These are phyloP conservation scores for Apamea epomidion DNA, from an alignment of 2,888 invertebrate genomes.

Conservation along the genomic window DNA sequence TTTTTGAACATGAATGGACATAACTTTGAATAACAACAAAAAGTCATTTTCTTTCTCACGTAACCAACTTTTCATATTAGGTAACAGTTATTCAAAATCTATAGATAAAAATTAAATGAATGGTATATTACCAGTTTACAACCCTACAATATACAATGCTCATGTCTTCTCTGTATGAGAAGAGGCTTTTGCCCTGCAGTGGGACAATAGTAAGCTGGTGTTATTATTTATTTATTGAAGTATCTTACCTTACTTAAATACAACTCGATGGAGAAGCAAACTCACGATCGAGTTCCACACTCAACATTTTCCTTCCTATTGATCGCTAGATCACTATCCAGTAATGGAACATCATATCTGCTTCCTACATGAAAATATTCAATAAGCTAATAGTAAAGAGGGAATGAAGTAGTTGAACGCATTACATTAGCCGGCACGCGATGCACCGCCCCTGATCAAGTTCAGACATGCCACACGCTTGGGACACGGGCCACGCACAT, in stretches of 20 bases:
- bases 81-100: background rate
- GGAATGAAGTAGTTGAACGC: conserved; percentile 54
- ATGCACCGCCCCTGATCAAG: conserved; percentile 55
- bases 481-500: conserved; percentile 50
- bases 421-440: conserved; percentile 64
- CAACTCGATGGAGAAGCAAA: background rate
- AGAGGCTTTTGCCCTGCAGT: background rate
- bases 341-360: conserved; percentile 29
- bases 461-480: conserved; percentile 60
- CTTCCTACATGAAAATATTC: conserved; percentile 44
- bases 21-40: background rate
- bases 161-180: background rate
- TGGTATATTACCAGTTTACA: background rate
- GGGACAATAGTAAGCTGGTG: background rate
- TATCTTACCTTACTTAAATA: background rate
- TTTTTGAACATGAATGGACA: background rate
- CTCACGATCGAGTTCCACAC: background rate
- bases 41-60: background rate
- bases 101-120: background rate
- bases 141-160: background rate
- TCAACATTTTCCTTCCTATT: background rate
- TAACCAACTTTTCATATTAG: background rate
- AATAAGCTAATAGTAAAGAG: conserved; percentile 51
- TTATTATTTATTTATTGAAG: background rate
- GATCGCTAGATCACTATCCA: conserved; percentile 9